Conservation (phyloP, 2,113 vertebrate species). For the Murina feae region DNA sequence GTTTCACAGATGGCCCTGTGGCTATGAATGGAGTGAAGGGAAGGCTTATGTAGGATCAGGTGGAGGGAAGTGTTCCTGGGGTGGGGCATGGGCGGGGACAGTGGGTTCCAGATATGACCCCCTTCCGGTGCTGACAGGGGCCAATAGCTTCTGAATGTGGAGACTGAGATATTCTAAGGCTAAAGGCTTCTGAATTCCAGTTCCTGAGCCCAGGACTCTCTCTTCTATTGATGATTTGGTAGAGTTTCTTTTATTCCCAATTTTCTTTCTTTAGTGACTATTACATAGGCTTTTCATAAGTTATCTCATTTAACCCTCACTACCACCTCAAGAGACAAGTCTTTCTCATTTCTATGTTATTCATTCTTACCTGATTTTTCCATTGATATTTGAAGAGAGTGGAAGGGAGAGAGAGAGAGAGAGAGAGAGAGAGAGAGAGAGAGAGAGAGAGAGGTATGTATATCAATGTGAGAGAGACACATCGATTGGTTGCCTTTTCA, state of each 20-base stretch:
- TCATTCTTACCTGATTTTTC: too few species aligned
- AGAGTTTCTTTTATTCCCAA: neutral
- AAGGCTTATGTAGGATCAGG: neutral
- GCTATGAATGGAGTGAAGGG: neutral
- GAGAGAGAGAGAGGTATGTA: too few species aligned
- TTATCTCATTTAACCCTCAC: neutral
- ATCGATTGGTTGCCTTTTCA: too few species aligned
- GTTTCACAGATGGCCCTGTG: constrained; percentile 32
- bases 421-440: too few species aligned
- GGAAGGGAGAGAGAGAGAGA: too few species aligned
- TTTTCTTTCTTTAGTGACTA: neutral
- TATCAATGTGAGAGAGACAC: too few species aligned
- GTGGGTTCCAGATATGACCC: neutral
- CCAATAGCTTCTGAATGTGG: neutral
- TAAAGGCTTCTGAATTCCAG: neutral
- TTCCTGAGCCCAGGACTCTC: neutral
- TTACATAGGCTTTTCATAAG: neutral
- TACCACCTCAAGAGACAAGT: neutral
- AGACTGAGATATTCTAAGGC: neutral
- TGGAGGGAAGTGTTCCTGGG: neutral
- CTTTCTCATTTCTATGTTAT: neutral
- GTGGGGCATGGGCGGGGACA: neutral
- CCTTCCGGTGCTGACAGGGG: neutral
- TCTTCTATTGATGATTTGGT: neutral
- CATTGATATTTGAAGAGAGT: too few species aligned